phyloP scores from a whole-genome alignment of 2,113 vertebrate genomes.

The Varanus salvator region DNA sequence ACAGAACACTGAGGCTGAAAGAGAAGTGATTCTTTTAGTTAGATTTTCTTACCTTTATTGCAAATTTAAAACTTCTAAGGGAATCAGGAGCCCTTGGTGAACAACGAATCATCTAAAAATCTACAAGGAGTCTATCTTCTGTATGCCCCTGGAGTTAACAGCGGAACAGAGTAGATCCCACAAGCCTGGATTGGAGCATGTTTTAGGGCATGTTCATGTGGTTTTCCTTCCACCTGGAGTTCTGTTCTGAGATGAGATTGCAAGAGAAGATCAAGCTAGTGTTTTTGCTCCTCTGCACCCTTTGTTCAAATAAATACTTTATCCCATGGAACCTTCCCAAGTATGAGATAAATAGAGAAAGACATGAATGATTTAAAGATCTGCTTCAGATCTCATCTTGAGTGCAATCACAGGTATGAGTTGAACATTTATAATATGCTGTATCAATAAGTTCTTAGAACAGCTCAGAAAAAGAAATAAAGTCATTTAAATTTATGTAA shows the following conservation, averaged over 20 bases:
- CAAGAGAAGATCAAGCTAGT: not conserved
- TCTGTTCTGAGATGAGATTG: not conserved
- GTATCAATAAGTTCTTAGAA: not conserved
- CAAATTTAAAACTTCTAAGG: no score
- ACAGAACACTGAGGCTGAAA: no score
- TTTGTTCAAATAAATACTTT: not conserved
- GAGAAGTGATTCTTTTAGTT: no score
- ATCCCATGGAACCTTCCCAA: not conserved
- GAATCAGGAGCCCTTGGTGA: no score
- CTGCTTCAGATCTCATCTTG: not conserved
- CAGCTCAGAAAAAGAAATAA: not conserved
- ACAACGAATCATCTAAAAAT: no score
- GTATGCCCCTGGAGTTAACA: no score
- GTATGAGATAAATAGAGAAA: not conserved
- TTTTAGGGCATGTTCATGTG: not conserved
- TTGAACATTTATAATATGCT: not conserved
- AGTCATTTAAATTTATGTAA: not conserved
- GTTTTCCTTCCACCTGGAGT: no score
- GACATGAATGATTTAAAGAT: not conserved
- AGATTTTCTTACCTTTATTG: no score
- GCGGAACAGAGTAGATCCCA: not conserved
- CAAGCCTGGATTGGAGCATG: not conserved
- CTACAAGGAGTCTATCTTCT: no score
- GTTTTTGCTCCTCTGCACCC: not conserved
- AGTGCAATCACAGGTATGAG: not conserved